Percentiles rank a stretch among this genome's conserved stretches.
phyloP scores from a whole-genome alignment of 1,140 invertebrate genomes.

The Paralvinella palmiformis region DNA sequence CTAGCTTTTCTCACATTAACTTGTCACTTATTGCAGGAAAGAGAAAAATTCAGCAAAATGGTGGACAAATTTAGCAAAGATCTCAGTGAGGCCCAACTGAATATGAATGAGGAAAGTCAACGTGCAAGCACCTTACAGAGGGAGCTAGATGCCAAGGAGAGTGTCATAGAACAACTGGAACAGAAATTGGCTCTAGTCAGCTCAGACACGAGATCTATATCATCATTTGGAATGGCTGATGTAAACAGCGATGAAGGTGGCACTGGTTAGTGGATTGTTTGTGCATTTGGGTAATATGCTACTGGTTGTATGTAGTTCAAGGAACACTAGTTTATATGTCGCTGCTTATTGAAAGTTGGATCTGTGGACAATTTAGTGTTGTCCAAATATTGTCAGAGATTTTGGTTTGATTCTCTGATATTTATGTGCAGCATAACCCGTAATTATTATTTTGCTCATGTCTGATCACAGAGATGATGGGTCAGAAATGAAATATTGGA shows the following conservation, averaged over 20 bases:
- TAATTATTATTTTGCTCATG: no score
- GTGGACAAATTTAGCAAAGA: conserved; percentile 77
- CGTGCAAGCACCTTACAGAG: conserved; percentile 75
- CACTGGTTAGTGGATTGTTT: conserved; percentile 9
- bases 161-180: conserved; percentile 86
- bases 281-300: conserved; percentile 4
- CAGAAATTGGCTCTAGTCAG: conserved; percentile 59
- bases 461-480: no score
- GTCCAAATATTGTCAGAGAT: no score
- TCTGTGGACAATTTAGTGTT: no score
- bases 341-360: no score
- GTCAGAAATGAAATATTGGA: no score
- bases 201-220: conserved; percentile 82
- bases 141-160: conserved; percentile 93
- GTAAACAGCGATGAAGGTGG: conserved; percentile 65
- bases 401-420: no score
- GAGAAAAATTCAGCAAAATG: conserved; percentile 86
- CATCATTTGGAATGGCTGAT: no score
- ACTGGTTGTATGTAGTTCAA: no score
- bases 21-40: conserved; percentile 61
- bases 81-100: conserved; percentile 75
- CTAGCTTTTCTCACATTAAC: no score
- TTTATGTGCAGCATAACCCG: no score
- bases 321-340: no score
- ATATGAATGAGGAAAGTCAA: conserved; percentile 62